A percentile compares a stretch with the other conserved stretches of the same genome.
Conservation (phyloP, 2,888 invertebrate genomes). For the Alitta virens region DNA sequence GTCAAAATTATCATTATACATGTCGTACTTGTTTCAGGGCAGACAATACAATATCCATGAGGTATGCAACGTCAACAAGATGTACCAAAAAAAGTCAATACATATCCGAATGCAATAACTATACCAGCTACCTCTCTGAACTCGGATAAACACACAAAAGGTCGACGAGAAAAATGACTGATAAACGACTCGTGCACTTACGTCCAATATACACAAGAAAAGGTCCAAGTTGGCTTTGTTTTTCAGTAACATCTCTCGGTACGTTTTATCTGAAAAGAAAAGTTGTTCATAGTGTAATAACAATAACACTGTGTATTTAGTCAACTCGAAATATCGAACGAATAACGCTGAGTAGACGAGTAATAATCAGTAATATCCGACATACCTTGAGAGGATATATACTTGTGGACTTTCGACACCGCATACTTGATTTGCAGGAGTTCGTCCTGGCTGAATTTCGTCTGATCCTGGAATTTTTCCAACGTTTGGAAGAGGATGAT, state of each 20-base stretch:
- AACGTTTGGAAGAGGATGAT: slow-evolving; percentile 46
- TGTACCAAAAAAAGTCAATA: too few species aligned
- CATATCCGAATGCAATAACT: too few species aligned
- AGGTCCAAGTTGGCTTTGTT: slow-evolving; percentile 37
- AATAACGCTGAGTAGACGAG: neutral
- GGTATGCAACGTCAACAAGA: too few species aligned
- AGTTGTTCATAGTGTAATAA: too few species aligned
- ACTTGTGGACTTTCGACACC: slow-evolving; percentile 44
- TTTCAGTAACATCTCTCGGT: slow-evolving; percentile 39
- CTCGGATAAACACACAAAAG: neutral
- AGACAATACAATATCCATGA: too few species aligned
- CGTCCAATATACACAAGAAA: slow-evolving; percentile 39
- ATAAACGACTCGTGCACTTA: slow-evolving; percentile 19
- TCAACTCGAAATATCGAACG: neutral
- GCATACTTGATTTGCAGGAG: slow-evolving; percentile 46
- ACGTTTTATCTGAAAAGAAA: slow-evolving; percentile 25
- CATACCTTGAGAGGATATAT: slow-evolving; percentile 43
- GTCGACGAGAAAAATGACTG: neutral
- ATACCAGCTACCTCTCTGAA: too few species aligned
- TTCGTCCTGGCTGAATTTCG: slow-evolving; percentile 39
- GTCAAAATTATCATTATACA: too few species aligned
- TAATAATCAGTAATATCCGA: neutral
- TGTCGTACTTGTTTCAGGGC: too few species aligned
- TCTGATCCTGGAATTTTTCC: slow-evolving; percentile 38
- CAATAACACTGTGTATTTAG: neutral